Percentiles rank a stretch among this genome's conserved stretches.
phyloP scores from a whole-genome alignment of 2,113 vertebrate species.

The Cyphomyrus plagiostoma region DNA sequence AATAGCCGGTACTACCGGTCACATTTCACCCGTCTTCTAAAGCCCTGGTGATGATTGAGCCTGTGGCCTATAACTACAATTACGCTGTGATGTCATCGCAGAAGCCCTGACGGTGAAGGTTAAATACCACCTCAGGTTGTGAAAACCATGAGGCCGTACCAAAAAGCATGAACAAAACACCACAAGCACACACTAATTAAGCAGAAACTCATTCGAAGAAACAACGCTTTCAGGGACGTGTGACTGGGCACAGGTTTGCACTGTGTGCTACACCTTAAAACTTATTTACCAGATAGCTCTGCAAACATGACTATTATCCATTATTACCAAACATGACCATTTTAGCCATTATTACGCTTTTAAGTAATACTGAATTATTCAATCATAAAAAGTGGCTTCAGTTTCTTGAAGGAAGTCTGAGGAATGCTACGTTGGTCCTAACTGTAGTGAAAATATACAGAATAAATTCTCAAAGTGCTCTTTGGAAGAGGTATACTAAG shows the following conservation, averaged over 20 bases:
- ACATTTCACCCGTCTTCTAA: too few species aligned
- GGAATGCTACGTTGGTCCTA: not conserved
- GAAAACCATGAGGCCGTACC: not conserved
- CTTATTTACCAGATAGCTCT: not conserved
- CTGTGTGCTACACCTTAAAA: not conserved
- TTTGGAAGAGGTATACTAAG: not conserved
- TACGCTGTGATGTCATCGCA: too few species aligned
- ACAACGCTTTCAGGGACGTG: not conserved
- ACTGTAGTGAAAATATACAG: not conserved
- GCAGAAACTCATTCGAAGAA: not conserved
- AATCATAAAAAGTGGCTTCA: not conserved
- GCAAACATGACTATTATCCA: not conserved
- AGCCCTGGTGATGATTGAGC: too few species aligned
- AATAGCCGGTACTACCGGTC: too few species aligned
- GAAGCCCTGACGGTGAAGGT: not conserved
- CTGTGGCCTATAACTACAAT: too few species aligned
- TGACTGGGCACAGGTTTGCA: not conserved
- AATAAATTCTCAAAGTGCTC: not conserved
- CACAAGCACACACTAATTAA: not conserved
- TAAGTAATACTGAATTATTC: not conserved
- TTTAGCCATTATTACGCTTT: not conserved
- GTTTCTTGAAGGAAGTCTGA: not conserved
- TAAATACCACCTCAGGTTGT: not conserved
- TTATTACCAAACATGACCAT: not conserved
- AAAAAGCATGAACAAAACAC: not conserved